Conservation (phyloP, 2,113 vertebrate species). For the Callaeas wilsoni region DNA sequence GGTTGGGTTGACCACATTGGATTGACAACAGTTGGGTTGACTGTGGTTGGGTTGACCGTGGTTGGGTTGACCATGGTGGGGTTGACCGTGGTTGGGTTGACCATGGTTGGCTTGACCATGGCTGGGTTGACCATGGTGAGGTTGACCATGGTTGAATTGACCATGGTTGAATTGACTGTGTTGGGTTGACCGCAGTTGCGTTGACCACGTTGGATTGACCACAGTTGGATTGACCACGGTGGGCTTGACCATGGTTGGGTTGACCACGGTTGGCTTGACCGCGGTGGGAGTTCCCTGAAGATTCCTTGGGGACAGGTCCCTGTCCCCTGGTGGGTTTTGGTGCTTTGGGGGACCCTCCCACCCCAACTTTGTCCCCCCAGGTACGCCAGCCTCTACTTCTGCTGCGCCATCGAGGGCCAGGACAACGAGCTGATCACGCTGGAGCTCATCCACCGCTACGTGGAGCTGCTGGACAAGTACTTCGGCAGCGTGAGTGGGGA, state of each 20-base stretch:
- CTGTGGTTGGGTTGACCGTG: neutral
- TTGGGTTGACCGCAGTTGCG: too few relatives aligned
- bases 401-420: constrained; percentile 91
- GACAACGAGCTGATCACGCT: constrained; percentile 93
- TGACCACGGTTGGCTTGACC: neutral
- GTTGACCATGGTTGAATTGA: neutral
- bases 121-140: neutral
- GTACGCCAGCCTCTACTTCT: constrained; percentile 94
- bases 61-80: neutral
- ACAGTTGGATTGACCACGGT: neutral
- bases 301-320: rapidly evolving
- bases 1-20: too few relatives aligned
- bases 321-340: rapidly evolving
- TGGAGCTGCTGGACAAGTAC: constrained; percentile 94
- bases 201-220: neutral
- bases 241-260: neutral
- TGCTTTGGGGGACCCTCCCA: rapidly evolving
- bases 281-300: rapidly evolving
- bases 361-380: neutral
- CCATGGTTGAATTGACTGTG: neutral
- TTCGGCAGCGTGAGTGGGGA: constrained; percentile 88
- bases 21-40: neutral
- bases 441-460: constrained; percentile 91
- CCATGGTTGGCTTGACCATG: neutral
- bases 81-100: neutral